phyloP scores from a whole-genome alignment of 2,113 vertebrate genomes.

The Corydoras maculifer region DNA sequence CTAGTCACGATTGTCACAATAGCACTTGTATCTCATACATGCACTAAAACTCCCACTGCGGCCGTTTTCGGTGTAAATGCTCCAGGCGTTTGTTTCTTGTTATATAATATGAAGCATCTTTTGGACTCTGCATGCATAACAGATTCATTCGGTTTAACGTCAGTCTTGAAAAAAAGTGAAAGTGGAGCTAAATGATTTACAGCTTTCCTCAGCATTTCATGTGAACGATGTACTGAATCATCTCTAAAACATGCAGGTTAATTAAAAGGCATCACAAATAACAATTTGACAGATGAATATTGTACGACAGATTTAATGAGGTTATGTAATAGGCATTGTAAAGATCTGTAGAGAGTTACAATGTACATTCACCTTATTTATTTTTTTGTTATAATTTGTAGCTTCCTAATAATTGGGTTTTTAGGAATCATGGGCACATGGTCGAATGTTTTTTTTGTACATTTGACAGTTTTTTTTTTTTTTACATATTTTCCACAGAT shows the following conservation, averaged over 20 bases:
- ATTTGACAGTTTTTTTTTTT: no score
- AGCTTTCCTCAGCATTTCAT: neutral
- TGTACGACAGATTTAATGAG: no score
- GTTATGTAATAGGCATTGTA: no score
- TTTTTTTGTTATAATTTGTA: no score
- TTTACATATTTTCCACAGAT: no score
- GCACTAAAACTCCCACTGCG: constrained; percentile 17
- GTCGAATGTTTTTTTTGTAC: no score
- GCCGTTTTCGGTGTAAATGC: constrained; percentile 20
- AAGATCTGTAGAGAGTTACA: no score
- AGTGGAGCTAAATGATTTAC: constrained; percentile 11
- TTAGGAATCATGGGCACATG: no score
- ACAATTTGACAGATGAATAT: neutral
- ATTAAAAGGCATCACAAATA: constrained; percentile 18
- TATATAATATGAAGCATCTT: constrained; percentile 16
- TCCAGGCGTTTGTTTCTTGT: constrained; percentile 14
- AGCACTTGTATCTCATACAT: constrained; percentile 31
- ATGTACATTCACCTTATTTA: no score
- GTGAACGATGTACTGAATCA: neutral
- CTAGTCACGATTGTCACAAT: constrained; percentile 33
- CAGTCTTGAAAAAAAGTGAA: neutral
- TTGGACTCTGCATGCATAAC: neutral
- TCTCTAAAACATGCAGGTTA: neutral
- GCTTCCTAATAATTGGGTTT: no score
- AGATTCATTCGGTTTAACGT: neutral